A percentile compares a stretch with the other conserved stretches of the same genome.
Evolutionary conservation across 2,888 invertebrate genomes (phyloP).

Genomic region (Calephelis perditalis): DNA sequence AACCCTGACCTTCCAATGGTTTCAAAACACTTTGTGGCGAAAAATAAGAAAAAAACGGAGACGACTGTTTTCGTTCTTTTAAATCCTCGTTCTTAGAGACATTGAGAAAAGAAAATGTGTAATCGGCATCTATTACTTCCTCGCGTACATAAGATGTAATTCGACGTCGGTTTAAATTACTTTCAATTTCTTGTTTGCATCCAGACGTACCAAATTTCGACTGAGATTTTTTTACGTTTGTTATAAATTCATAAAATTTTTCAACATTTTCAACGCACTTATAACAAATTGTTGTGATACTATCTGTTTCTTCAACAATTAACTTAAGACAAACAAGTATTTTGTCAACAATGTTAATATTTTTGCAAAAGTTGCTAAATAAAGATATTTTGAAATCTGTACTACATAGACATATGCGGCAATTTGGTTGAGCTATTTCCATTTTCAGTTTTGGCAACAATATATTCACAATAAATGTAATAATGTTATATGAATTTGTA

Average conservation of each 20-base stretch:
- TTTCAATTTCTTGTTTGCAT: slow-evolving; percentile 36
- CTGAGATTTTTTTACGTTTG: slow-evolving; percentile 53
- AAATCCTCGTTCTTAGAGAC: slow-evolving; percentile 46
- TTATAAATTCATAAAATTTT: slow-evolving; percentile 55
- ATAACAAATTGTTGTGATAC: slow-evolving; percentile 55
- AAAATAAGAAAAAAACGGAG: slow-evolving; percentile 62
- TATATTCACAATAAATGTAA: slow-evolving; percentile 9
- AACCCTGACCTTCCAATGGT: slow-evolving; percentile 36
- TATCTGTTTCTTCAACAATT: slow-evolving; percentile 53
- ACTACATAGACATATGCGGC: slow-evolving; percentile 57
- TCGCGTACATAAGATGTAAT: slow-evolving; percentile 55
- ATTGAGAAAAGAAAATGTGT: slow-evolving; percentile 60
- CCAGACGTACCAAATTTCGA: slow-evolving; percentile 34
- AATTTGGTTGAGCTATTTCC: slow-evolving; percentile 53
- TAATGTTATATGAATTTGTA: no score
- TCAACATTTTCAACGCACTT: slow-evolving; percentile 60
- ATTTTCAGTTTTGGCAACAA: slow-evolving; percentile 35
- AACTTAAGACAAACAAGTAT: slow-evolving; percentile 56
- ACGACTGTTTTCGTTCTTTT: slow-evolving; percentile 46
- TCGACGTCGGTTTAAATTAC: slow-evolving; percentile 39
- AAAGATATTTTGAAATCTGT: slow-evolving; percentile 60
- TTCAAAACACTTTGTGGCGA: slow-evolving; percentile 49
- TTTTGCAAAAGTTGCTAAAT: slow-evolving; percentile 50
- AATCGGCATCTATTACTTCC: slow-evolving; percentile 55
- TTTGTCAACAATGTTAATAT: slow-evolving; percentile 55